Evolutionary conservation across 1,140 invertebrate species (phyloP), one percentile per base, ranked within the genome.

Genomic region (Cherax quadricarinatus): DNA sequence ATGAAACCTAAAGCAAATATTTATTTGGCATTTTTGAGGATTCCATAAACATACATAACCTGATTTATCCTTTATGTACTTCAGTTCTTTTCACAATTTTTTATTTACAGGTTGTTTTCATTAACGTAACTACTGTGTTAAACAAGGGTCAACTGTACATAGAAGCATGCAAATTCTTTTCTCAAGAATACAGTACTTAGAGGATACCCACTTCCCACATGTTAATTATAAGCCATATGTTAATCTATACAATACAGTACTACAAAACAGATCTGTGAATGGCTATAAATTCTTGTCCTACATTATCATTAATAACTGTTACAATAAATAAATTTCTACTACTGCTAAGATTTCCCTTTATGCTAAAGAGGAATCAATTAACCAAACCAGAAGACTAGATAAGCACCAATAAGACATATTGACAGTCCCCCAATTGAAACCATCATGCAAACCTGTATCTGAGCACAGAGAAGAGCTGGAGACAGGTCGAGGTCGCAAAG

Each of bases 361-460:
- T 51, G 21, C 48, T 51, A 10, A 48, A 21, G 24, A 86, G 14
- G 51, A 48, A 62, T 86, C n/a, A 48, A 21, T 48, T 18, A 41
- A 49, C 84, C 84, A 51, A 86, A 73, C 51, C 84, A 62, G 62
- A 48, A 86, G 57, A 81, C 48, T 48, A n/a, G n/a, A 49, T 70
- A 86, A 86, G 84, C 84, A 86, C 84, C 84, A 62, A 88, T 57
- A 24, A 88, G 41, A 41, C 66, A 70, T 83, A 70, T 57, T 57
- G 62, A 86, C 14, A 86, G 84, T 73, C 24, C 86, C 30, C 81
- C 60, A 75, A 75, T 83, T 16, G 41, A 70, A 83, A 70, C 87
- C 75, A 57, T 86, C 92, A 93, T 93, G 92, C 92, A 93, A 93
- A 93, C 92, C 92, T 93, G 92, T 70, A 86, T 93, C 92, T 66